These are phyloP conservation scores for Hemiprocne comata DNA, from an alignment of 2,113 vertebrate species.

Conservation along the genomic window DNA sequence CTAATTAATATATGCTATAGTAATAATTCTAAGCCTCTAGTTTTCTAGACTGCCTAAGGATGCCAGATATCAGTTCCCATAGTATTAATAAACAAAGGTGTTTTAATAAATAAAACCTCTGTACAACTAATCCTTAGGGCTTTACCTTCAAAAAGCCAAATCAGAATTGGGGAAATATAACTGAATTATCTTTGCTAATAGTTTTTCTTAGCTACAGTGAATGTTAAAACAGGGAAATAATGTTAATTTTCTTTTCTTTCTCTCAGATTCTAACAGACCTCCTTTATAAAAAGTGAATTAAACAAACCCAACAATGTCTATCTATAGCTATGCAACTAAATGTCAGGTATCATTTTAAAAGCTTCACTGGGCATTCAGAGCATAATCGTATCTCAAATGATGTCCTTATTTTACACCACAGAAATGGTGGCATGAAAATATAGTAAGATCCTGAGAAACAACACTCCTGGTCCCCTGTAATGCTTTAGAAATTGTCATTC, in stretches of 20 bases:
- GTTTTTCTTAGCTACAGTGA: neutral
- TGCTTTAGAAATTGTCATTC: slow-evolving; percentile 4
- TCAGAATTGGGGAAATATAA: neutral
- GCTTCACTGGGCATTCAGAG: slow-evolving; percentile 28
- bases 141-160: slow-evolving; percentile 6
- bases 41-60: neutral
- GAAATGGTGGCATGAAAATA: neutral
- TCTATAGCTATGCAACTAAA: neutral
- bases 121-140: neutral
- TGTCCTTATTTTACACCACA: slow-evolving; percentile 42
- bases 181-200: neutral
- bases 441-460: slow-evolving; percentile 5
- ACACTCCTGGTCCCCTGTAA: neutral
- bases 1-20: neutral
- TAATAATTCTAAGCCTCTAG: neutral
- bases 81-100: neutral
- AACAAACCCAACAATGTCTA: neutral
- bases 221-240: neutral
- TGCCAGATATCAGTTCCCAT: neutral
- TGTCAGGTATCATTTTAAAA: slow-evolving; percentile 50
- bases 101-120: neutral
- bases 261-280: neutral
- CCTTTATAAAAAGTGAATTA: neutral
- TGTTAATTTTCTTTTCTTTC: neutral
- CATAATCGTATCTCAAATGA: slow-evolving; percentile 21